Percentiles rank a stretch among this genome's conserved stretches.
These are phyloP conservation scores for Epistrophella euchroma DNA, from an alignment of 2,888 invertebrate genomes.

Conservation along the genomic window DNA sequence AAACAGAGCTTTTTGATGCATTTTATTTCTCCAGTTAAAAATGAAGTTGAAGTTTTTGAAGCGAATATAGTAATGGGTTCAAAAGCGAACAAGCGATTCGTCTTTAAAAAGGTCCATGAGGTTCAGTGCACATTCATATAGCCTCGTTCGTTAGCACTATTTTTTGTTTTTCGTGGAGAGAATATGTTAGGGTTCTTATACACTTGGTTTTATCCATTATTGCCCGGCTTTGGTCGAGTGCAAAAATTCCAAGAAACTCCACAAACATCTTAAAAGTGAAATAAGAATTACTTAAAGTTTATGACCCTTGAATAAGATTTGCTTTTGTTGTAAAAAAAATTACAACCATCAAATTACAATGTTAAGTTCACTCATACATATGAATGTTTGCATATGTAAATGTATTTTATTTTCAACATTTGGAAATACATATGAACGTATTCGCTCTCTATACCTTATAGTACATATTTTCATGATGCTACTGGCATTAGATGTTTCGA, in stretches of 20 bases:
- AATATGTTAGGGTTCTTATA: not conserved
- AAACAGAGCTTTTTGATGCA: constrained; percentile 47
- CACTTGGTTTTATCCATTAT: constrained; percentile 44
- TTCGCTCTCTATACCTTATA: too few relatives aligned
- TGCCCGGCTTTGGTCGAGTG: constrained; percentile 29
- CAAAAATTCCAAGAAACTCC: not conserved
- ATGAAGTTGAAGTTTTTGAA: not conserved
- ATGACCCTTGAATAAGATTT: constrained; percentile 71
- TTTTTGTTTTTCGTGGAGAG: not conserved
- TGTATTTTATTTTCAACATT: too few relatives aligned
- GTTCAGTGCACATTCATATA: constrained; percentile 59
- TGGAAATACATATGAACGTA: too few relatives aligned
- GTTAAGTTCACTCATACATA: too few relatives aligned
- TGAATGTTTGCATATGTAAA: too few relatives aligned
- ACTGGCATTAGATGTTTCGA: not conserved
- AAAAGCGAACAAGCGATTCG: constrained; percentile 12
- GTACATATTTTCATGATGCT: not conserved
- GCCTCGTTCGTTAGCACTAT: not conserved
- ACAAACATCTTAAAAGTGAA: constrained; percentile 30
- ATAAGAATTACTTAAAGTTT: constrained; percentile 64
- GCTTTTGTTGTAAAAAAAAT: constrained; percentile 27
- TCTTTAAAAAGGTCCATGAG: constrained; percentile 46
- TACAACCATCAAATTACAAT: not conserved
- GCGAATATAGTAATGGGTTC: constrained; percentile 1
- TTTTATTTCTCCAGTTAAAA: constrained; percentile 11